Evolutionary conservation across 2,113 vertebrate genomes (phyloP).

Genomic region (Embiotoca jacksoni): DNA sequence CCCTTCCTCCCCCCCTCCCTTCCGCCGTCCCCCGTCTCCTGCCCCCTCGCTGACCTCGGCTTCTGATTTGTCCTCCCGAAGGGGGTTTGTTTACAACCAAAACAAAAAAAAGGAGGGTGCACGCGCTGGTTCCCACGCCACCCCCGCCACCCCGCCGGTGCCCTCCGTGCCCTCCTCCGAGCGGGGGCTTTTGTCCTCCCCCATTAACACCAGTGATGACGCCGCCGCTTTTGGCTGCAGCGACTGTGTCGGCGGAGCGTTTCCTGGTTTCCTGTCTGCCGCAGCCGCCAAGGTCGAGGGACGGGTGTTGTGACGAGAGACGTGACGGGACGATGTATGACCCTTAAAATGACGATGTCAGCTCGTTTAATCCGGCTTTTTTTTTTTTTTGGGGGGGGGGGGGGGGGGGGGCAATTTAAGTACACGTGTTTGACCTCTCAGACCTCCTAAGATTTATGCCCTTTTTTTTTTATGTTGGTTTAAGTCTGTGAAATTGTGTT

Average conservation of each 20-base stretch:
- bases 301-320: too few species aligned
- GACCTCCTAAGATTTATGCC: too few species aligned
- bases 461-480: too few species aligned
- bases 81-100: slow-evolving; percentile 62
- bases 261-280: not conserved
- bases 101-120: slow-evolving; percentile 69
- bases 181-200: slow-evolving; percentile 36
- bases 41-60: slow-evolving; percentile 39
- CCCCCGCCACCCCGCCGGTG: slow-evolving; percentile 24
- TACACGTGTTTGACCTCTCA: too few species aligned
- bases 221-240: slow-evolving; percentile 21
- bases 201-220: slow-evolving; percentile 9
- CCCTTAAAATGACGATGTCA: too few species aligned
- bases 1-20: too few species aligned
- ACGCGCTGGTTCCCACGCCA: slow-evolving; percentile 62
- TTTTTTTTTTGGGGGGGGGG: too few species aligned
- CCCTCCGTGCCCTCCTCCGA: slow-evolving; percentile 28
- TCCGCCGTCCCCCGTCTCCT: slow-evolving; percentile 8
- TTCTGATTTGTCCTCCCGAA: slow-evolving; percentile 31
- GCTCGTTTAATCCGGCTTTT: too few species aligned
- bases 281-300: too few species aligned
- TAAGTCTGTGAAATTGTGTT: too few species aligned
- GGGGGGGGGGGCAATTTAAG: too few species aligned
- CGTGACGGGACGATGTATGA: too few species aligned
- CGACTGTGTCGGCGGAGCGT: not conserved